phyloP scores from a whole-genome alignment of 2,797 vertebrate species.

The Tragopan temminckii region DNA sequence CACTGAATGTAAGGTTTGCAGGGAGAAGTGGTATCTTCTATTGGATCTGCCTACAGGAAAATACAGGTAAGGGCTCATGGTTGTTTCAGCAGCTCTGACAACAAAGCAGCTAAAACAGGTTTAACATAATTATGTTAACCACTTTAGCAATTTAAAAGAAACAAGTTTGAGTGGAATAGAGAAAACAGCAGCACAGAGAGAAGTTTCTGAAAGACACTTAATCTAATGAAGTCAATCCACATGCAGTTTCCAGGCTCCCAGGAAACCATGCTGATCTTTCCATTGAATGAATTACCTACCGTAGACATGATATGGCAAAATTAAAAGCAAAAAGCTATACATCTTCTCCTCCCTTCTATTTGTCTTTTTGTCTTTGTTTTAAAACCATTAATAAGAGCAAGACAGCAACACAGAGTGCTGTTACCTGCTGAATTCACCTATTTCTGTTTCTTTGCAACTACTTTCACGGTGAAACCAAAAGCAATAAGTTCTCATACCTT shows the following conservation, averaged over 20 bases:
- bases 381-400: background rate
- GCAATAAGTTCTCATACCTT: background rate
- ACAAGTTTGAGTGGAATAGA: background rate
- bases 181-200: background rate
- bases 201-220: constrained; percentile 7
- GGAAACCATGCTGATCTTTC: background rate
- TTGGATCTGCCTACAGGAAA: background rate
- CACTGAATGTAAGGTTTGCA: background rate
- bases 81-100: constrained; percentile 5
- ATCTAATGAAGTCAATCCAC: background rate
- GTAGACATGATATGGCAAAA: no score
- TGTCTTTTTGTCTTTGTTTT: background rate
- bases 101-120: constrained; percentile 29
- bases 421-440: background rate
- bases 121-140: constrained; percentile 36
- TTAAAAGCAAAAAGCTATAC: no score
- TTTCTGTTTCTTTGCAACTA: background rate
- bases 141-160: background rate
- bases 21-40: background rate
- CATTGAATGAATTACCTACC: background rate
- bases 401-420: background rate
- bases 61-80: accelerated
- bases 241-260: background rate
- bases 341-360: background rate
- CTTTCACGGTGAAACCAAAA: background rate